phyloP scores from a whole-genome alignment of 2,888 invertebrate genomes.

The Spisula subtruncata region DNA sequence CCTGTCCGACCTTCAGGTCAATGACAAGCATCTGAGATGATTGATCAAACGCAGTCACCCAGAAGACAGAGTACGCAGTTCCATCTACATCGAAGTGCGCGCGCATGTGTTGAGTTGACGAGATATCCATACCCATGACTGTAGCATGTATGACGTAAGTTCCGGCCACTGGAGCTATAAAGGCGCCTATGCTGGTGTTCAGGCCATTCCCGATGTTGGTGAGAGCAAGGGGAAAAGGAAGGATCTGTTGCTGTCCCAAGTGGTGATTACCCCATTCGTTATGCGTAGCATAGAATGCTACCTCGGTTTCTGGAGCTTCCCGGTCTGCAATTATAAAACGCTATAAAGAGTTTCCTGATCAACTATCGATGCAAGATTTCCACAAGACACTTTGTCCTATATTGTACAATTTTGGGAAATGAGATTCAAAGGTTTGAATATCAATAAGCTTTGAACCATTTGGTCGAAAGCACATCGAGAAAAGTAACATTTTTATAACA shows the following conservation, averaged over 20 bases:
- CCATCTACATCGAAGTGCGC: constrained; percentile 35
- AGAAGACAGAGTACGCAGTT: neutral
- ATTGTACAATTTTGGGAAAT: too few species aligned
- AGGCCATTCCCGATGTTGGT: constrained; percentile 29
- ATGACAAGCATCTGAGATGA: constrained; percentile 20
- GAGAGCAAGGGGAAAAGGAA: neutral
- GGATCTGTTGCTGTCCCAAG: neutral
- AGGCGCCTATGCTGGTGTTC: neutral
- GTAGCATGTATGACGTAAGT: constrained; percentile 16
- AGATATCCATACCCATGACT: neutral
- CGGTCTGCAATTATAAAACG: neutral
- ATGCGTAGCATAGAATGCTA: constrained; percentile 25
- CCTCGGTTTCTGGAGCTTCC: neutral
- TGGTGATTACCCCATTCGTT: neutral
- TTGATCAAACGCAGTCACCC: neutral
- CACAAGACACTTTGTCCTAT: too few species aligned
- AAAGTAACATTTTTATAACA: too few species aligned
- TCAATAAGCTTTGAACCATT: too few species aligned
- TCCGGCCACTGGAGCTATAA: constrained; percentile 18
- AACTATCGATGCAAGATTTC: too few species aligned
- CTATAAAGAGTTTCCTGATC: too few species aligned
- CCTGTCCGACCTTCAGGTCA: neutral
- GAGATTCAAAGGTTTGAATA: too few species aligned
- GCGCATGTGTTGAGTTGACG: neutral
- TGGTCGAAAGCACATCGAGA: too few species aligned